A percentile compares a stretch with the other conserved stretches of the same genome.
phyloP scores from a whole-genome alignment of 35 echinoderm and acorn worm species.

The Ophioderma brevispina region DNA sequence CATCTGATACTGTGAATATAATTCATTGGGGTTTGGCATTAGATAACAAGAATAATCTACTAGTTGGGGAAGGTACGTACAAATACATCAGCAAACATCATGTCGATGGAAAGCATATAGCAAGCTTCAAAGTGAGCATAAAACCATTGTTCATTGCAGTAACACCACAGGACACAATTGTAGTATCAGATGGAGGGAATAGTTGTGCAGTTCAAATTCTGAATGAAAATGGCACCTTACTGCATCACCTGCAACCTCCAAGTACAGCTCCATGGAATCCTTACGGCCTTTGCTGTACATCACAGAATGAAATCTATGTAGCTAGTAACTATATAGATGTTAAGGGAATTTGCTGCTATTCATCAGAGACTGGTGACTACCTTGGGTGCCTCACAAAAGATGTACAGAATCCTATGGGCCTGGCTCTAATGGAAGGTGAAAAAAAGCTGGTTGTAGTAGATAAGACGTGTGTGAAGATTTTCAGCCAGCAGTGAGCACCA shows the following conservation, averaged over 20 bases:
- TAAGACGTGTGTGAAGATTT: no score
- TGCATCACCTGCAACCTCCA: not conserved
- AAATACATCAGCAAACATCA: not conserved
- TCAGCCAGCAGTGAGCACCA: no score
- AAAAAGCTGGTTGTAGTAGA: no score
- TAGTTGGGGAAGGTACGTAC: not conserved
- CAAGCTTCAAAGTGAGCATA: not conserved
- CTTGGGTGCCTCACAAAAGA: no score
- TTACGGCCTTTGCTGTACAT: no score
- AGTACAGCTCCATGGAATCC: not conserved
- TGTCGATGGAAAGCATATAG: not conserved
- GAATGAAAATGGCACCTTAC: not conserved
- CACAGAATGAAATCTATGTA: no score
- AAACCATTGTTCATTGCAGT: not conserved
- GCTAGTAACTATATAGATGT: no score
- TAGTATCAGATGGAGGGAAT: not conserved
- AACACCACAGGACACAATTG: not conserved
- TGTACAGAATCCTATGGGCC: no score
- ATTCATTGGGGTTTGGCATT: not conserved
- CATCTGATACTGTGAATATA: not conserved
- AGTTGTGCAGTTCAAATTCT: not conserved
- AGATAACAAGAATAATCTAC: no score
- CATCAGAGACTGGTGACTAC: no score
- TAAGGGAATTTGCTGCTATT: no score
- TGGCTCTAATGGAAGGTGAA: no score